These are phyloP conservation scores for Isurus oxyrinchus DNA, from an alignment of 2,113 vertebrate genomes.

Conservation along the genomic window DNA sequence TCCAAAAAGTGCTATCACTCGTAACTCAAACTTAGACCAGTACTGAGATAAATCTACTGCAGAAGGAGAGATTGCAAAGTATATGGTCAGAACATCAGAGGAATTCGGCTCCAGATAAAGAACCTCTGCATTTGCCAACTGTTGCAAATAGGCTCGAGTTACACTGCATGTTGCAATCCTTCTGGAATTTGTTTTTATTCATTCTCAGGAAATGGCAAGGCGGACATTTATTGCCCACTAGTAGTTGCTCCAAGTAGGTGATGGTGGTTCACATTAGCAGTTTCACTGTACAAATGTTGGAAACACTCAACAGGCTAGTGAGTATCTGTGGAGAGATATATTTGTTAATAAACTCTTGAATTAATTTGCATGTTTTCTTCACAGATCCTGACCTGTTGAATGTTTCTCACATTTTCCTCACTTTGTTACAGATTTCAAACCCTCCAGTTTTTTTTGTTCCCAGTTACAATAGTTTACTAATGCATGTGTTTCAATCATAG, in stretches of 20 bases:
- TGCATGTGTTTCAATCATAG: background rate
- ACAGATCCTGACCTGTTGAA: background rate
- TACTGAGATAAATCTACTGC: background rate
- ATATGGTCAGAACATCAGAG: background rate
- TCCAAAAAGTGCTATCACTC: background rate
- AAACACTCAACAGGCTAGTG: background rate
- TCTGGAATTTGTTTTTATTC: background rate
- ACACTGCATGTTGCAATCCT: background rate
- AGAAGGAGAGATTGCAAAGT: background rate
- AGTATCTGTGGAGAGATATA: background rate
- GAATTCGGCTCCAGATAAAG: background rate
- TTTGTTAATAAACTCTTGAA: too few relatives aligned
- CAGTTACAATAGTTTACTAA: background rate
- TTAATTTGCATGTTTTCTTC: background rate
- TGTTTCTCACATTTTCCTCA: background rate
- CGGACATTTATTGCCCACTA: background rate
- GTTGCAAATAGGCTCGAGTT: background rate
- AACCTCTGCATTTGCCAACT: background rate
- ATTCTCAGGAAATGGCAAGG: background rate
- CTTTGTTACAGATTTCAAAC: slow-evolving; percentile 24
- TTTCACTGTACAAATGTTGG: background rate
- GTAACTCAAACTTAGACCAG: background rate
- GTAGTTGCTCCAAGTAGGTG: background rate
- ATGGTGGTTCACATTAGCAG: background rate
- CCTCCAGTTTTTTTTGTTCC: background rate